Conservation (phyloP, 2,888 invertebrate genomes). For the Calameuta filiformis region DNA sequence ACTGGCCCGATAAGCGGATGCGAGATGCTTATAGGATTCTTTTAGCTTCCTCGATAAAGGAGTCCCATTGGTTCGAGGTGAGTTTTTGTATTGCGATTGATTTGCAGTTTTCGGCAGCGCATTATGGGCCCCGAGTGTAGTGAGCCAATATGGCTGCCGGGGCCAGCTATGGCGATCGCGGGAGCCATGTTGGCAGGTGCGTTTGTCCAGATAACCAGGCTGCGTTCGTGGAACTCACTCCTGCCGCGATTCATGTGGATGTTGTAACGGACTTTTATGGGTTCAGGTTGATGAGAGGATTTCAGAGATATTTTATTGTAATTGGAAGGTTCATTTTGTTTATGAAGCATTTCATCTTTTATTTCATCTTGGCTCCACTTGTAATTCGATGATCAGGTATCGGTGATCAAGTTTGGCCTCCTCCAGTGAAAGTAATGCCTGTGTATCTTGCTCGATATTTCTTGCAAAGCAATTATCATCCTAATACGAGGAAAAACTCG, state of each 20-base stretch:
- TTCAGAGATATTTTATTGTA: not conserved
- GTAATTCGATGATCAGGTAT: not conserved
- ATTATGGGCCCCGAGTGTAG: conserved; percentile 30
- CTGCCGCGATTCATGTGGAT: conserved; percentile 5
- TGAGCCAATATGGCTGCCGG: conserved; percentile 63
- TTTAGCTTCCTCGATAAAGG: not conserved
- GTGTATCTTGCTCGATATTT: not conserved
- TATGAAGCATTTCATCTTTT: not conserved
- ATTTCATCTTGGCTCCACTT: not conserved
- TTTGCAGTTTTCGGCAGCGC: not conserved
- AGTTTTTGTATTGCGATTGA: conserved; percentile 12
- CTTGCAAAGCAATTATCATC: not conserved
- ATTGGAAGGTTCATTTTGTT: not conserved
- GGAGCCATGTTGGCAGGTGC: conserved; percentile 67
- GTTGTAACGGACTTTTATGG: not conserved
- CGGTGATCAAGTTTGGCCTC: not conserved
- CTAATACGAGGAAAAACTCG: not conserved
- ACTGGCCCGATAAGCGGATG: not conserved
- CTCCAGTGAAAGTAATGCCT: not conserved
- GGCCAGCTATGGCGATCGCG: conserved; percentile 64
- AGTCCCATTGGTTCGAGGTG: conserved; percentile 30
- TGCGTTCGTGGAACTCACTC: conserved; percentile 41
- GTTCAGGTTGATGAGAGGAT: not conserved
- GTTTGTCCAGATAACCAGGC: conserved; percentile 47
- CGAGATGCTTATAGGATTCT: not conserved